Percentiles rank a stretch among this genome's conserved stretches.
Conservation (phyloP, 2,888 invertebrate genomes). For the Pollenia griseotomentosa region DNA sequence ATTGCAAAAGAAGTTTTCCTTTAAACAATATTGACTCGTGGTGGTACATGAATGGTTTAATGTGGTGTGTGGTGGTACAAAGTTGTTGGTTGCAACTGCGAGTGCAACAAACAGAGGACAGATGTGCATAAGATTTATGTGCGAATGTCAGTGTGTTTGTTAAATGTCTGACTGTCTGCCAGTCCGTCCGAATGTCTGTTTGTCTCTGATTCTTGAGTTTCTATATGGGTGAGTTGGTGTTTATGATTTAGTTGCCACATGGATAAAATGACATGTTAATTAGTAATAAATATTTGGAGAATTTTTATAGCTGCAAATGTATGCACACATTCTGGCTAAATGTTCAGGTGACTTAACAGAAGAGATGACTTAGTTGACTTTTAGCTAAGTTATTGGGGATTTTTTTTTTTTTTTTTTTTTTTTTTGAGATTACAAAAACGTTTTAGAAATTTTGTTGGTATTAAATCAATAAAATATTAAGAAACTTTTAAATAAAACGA, state of each 20-base stretch:
- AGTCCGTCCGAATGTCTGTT: slow-evolving; percentile 9
- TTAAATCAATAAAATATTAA: too few species aligned
- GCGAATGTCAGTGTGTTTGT: slow-evolving; percentile 64
- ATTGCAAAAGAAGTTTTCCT: slow-evolving; percentile 35
- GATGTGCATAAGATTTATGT: slow-evolving; percentile 68
- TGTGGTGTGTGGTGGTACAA: not conserved
- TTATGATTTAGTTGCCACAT: slow-evolving; percentile 74
- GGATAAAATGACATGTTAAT: slow-evolving; percentile 74
- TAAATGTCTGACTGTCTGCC: slow-evolving; percentile 50
- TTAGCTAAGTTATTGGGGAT: slow-evolving; percentile 23
- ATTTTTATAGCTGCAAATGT: slow-evolving; percentile 50
- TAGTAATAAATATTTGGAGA: slow-evolving; percentile 73
- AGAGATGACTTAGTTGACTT: slow-evolving; percentile 23
- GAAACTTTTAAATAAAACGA: too few species aligned
- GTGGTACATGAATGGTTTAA: slow-evolving; percentile 17
- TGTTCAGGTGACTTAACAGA: slow-evolving; percentile 28
- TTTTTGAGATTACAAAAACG: too few species aligned
- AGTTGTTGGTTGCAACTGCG: slow-evolving; percentile 26
- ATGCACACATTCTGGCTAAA: slow-evolving; percentile 37
- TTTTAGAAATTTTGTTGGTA: too few species aligned
- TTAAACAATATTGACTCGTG: slow-evolving; percentile 57
- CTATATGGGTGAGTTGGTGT: slow-evolving; percentile 67
- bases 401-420: not conserved
- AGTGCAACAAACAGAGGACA: slow-evolving; percentile 44
- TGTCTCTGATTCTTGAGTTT: not conserved